Percentiles rank a stretch among this genome's conserved stretches.
Conservation (phyloP, 2,888 invertebrate species). For the Morpho achilles region DNA sequence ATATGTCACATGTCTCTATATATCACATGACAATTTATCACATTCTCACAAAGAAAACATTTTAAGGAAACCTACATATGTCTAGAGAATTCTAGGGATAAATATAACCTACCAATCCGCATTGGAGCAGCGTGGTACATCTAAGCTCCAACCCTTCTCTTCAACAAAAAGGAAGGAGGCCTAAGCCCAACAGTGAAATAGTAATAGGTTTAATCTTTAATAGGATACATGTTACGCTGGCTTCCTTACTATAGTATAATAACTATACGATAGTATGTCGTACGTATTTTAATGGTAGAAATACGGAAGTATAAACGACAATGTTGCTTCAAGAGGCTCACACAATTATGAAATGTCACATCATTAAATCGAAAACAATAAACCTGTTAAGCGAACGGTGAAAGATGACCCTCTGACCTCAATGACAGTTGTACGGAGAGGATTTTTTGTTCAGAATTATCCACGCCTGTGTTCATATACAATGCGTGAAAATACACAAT, state of each 20-base stretch:
- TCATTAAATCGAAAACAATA: slow-evolving; percentile 28
- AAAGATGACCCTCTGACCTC: slow-evolving; percentile 27
- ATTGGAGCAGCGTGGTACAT: no score
- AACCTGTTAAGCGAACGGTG: slow-evolving; percentile 25
- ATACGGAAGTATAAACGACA: slow-evolving; percentile 9
- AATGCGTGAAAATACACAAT: background rate
- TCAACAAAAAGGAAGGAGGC: no score
- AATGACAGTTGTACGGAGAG: slow-evolving; percentile 19
- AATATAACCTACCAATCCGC: no score
- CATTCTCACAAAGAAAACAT: no score
- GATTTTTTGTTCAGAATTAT: slow-evolving; percentile 11
- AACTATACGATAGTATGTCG: background rate
- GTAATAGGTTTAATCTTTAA: no score
- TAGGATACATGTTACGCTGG: no score
- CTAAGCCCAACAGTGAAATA: no score
- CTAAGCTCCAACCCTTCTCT: no score
- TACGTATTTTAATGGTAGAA: slow-evolving; percentile 3
- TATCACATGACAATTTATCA: no score
- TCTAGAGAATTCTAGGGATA: no score
- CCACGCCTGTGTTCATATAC: slow-evolving; percentile 2
- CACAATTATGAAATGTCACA: slow-evolving; percentile 24
- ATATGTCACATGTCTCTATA: no score
- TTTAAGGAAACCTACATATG: no score
- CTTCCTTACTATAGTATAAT: background rate
- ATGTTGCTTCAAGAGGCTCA: slow-evolving; percentile 7